A percentile compares a stretch with the other conserved stretches of the same genome.
These are phyloP conservation scores for Scomber scombrus DNA, from an alignment of 2,113 vertebrate genomes.

Conservation along the genomic window DNA sequence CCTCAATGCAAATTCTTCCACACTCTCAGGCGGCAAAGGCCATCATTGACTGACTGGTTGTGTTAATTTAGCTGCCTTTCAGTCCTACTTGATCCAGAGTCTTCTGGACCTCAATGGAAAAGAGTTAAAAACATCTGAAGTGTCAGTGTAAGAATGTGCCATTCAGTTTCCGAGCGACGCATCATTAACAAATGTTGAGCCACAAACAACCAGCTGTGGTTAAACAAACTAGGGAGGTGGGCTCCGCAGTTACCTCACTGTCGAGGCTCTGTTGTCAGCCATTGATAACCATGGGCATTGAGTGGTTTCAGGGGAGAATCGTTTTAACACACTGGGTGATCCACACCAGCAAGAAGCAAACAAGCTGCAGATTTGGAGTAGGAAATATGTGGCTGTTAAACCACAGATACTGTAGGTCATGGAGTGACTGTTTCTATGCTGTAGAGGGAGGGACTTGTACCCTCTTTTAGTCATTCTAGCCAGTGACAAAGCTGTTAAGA, in stretches of 20 bases:
- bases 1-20: slow-evolving; percentile 81
- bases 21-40: slow-evolving; percentile 75
- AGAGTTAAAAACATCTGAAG: slow-evolving; percentile 76
- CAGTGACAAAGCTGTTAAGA: slow-evolving; percentile 16
- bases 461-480: slow-evolving; percentile 43
- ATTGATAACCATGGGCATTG: slow-evolving; percentile 65
- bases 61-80: slow-evolving; percentile 84
- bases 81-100: slow-evolving; percentile 72
- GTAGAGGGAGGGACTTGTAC: slow-evolving; percentile 22
- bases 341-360: slow-evolving; percentile 68
- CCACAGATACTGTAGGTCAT: slow-evolving; percentile 49
- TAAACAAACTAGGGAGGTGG: slow-evolving; percentile 67
- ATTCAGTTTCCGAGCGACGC: slow-evolving; percentile 66
- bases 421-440: slow-evolving; percentile 14
- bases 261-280: slow-evolving; percentile 41
- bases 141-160: slow-evolving; percentile 68
- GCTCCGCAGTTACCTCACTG: slow-evolving; percentile 45
- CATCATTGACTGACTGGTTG: slow-evolving; percentile 76
- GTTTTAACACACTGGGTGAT: slow-evolving; percentile 70
- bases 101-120: slow-evolving; percentile 71
- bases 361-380: slow-evolving; percentile 28
- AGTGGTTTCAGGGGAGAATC: slow-evolving; percentile 47
- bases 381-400: slow-evolving; percentile 60
- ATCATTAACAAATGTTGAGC: slow-evolving; percentile 75
- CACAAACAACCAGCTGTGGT: slow-evolving; percentile 72